phyloP scores from a whole-genome alignment of 2,888 invertebrate species.

The Deroplatys truncata region DNA sequence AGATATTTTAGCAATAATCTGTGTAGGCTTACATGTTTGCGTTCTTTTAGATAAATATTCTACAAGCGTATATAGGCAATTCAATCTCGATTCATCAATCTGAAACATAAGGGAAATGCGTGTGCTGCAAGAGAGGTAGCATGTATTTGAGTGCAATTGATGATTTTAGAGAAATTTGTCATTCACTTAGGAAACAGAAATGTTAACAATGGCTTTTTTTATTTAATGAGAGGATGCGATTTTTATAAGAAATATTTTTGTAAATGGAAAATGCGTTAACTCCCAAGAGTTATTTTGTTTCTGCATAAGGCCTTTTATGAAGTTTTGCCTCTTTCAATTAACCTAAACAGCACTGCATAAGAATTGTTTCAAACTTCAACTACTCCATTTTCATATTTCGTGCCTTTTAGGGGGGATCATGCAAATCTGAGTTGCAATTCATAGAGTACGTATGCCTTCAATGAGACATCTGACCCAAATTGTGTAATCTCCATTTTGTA shows the following conservation, averaged over 20 bases:
- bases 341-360: conserved; percentile 4
- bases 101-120: conserved; percentile 24
- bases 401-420: conserved; percentile 26
- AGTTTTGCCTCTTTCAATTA: not conserved
- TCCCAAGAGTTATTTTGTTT: conserved; percentile 18
- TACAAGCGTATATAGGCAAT: conserved; percentile 7
- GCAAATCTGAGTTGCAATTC: conserved; percentile 17
- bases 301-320: conserved; percentile 9
- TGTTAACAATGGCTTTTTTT: conserved; percentile 31
- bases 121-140: conserved; percentile 42
- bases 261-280: conserved; percentile 32
- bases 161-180: conserved; percentile 50
- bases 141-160: conserved; percentile 56
- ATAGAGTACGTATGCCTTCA: conserved; percentile 6
- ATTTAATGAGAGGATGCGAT: conserved; percentile 26
- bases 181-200: conserved; percentile 26
- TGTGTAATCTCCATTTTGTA: not conserved
- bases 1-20: not conserved
- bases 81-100: conserved; percentile 2
- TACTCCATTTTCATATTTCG: conserved; percentile 24
- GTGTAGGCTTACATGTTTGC: not conserved
- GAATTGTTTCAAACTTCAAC: conserved; percentile 16
- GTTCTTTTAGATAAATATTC: not conserved
- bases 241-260: conserved; percentile 38
- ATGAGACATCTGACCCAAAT: not conserved